Evolutionary conservation across 1,140 invertebrate genomes (phyloP).

Genomic region (Drosophila novamexicana): DNA sequence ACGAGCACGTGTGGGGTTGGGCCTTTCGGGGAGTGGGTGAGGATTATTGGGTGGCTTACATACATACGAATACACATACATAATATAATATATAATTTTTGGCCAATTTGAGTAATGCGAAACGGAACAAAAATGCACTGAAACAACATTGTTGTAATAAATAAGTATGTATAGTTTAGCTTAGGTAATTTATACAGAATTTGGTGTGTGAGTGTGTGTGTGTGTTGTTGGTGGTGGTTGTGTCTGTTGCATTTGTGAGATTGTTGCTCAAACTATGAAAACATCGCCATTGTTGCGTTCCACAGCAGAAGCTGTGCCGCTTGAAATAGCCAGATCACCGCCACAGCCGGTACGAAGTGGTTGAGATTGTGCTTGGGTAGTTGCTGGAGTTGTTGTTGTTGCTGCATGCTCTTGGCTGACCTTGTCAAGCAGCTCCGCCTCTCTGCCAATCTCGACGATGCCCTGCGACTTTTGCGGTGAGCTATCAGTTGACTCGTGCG

Average conservation of each 20-base stretch:
- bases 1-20: conserved; percentile 2
- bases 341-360: conserved; percentile 52
- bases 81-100: conserved; percentile 58
- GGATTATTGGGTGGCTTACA: conserved; percentile 17
- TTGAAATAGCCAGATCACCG: conserved; percentile 39
- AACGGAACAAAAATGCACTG: conserved; percentile 31
- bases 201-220: conserved; percentile 14
- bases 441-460: conserved; percentile 80
- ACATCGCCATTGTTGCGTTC: conserved; percentile 68
- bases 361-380: conserved; percentile 27
- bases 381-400: conserved; percentile 22
- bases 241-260: conserved; percentile 18
- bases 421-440: conserved; percentile 74
- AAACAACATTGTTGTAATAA: conserved; percentile 57
- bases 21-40: not conserved
- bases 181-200: conserved; percentile 42
- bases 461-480: conserved; percentile 43
- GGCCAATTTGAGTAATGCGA: conserved; percentile 52
- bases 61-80: conserved; percentile 42
- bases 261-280: conserved; percentile 68
- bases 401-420: conserved; percentile 3
- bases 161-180: conserved; percentile 50
- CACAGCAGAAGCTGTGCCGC: conserved; percentile 27
- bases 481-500: conserved; percentile 42
- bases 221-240: conserved; percentile 2